Percentiles rank a stretch among this genome's conserved stretches.
Evolutionary conservation across 2,888 invertebrate genomes (phyloP).

Genomic region (Pterostichus madidus): DNA sequence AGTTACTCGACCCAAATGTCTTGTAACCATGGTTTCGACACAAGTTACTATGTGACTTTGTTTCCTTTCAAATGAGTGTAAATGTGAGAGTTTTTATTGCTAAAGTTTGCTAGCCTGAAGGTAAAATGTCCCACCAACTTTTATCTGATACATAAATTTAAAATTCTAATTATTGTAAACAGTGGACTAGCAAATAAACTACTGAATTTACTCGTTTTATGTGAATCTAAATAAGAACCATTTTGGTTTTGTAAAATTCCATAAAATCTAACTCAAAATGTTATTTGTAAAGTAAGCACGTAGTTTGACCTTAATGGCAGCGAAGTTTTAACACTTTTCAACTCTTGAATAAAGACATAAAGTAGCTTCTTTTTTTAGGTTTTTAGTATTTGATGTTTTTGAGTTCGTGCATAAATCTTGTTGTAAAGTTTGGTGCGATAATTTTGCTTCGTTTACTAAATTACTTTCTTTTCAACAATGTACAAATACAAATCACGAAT

Average conservation of each 20-base stretch:
- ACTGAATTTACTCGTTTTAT: not conserved
- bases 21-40: too few species aligned
- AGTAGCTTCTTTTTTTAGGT: constrained; percentile 36
- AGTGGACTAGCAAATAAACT: constrained; percentile 4
- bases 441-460: constrained; percentile 37
- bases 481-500: constrained; percentile 40
- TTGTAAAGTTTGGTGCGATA: constrained; percentile 37
- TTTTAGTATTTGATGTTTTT: constrained; percentile 49
- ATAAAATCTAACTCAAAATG: constrained; percentile 20
- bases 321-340: constrained; percentile 46
- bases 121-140: not conserved
- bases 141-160: constrained; percentile 18
- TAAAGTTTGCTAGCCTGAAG: constrained; percentile 3
- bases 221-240: not conserved
- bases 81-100: constrained; percentile 6
- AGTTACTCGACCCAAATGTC: too few species aligned
- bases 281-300: constrained; percentile 22
- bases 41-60: too few species aligned
- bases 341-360: constrained; percentile 44
- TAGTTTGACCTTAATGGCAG: constrained; percentile 43
- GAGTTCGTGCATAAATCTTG: constrained; percentile 38
- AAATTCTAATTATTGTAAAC: constrained; percentile 40
- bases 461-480: constrained; percentile 38
- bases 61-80: too few species aligned
- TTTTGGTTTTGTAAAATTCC: constrained; percentile 11